phyloP scores from a whole-genome alignment of 2,888 invertebrate genomes.

The Mesorhabditis belari region DNA sequence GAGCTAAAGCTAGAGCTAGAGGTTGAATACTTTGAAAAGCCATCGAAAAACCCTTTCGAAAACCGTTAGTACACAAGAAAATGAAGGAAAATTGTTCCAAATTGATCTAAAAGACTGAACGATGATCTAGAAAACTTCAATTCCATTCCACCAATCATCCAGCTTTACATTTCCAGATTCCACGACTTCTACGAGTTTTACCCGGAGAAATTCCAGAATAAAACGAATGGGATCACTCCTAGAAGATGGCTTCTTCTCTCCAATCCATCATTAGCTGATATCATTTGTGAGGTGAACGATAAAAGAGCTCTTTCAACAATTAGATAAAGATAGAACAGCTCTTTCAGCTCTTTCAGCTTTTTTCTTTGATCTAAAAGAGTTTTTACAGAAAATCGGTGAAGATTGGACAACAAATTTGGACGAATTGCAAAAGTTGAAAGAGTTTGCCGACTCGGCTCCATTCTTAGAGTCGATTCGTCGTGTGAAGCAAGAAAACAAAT shows the following conservation, averaged over 20 bases:
- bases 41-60: too few species aligned
- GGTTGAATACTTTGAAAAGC: too few species aligned
- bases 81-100: too few species aligned
- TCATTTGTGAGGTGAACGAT: constrained; percentile 80
- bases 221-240: constrained; percentile 88
- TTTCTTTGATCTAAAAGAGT: neutral
- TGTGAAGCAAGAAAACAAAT: constrained; percentile 93
- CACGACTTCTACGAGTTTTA: constrained; percentile 87
- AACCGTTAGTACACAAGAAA: too few species aligned
- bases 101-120: too few species aligned
- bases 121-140: too few species aligned
- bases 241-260: constrained; percentile 93
- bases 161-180: constrained; percentile 58
- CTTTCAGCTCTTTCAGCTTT: neutral
- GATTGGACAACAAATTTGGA: constrained; percentile 89
- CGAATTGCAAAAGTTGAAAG: constrained; percentile 73
- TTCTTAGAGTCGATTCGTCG: constrained; percentile 85
- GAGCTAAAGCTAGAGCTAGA: too few species aligned
- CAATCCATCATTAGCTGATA: constrained; percentile 88
- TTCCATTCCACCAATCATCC: too few species aligned
- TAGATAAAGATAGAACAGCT: neutral
- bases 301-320: neutral
- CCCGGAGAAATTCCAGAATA: constrained; percentile 84
- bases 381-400: constrained; percentile 79
- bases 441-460: constrained; percentile 75